Evolutionary conservation across 2,113 vertebrate genomes (phyloP), one percentile per base, ranked within the genome.

Genomic region (Melanocharis versteri): DNA sequence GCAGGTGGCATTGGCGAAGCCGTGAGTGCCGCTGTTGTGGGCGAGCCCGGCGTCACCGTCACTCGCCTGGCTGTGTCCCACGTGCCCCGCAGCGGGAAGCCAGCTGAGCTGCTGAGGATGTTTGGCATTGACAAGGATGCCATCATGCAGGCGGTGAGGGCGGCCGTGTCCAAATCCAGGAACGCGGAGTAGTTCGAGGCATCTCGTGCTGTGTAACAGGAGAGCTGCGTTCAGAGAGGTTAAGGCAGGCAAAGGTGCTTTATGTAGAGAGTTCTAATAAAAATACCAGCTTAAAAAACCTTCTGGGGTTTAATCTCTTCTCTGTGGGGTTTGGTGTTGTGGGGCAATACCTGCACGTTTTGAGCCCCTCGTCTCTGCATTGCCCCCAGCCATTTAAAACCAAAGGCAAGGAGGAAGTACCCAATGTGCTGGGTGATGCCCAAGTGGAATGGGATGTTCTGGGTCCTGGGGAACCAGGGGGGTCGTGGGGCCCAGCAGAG

Each of bases 61-160:
- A 96, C 96, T 13, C 98, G 98, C 56, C 94, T 99, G 97, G 99
- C 99, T 0, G 99, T 99, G 40, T 95, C 97, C 80, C 98, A 98
- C 1, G 96, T 99, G 39, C 99, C 99, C 13, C 98, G 98, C 81
- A 98, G 99, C 0, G 99, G 99, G 93, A 99, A 99, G 94, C 97
- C 99, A 7, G 97, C 98, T 0, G 99, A 99, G 98, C 98, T 99
- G 91, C 98, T 99, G 82, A 98, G 98, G 97, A 98, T 99, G 97
- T 99, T 99, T 33, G 99, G 98, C 92, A 99, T 99, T 7, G 99
- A 99, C 95, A 99, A 98, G 33, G 99, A 99, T 1, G 98, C 98
- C 97, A 99, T 99, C 16, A 72, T 97, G 33, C 98, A 99, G 91
- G 98, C 98, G 1, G 97, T 99, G 84, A 98, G 98, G 96, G 97